Evolutionary conservation across 2,113 vertebrate genomes (phyloP), one percentile per base, ranked within the genome.

Genomic region (Gallinago media): DNA sequence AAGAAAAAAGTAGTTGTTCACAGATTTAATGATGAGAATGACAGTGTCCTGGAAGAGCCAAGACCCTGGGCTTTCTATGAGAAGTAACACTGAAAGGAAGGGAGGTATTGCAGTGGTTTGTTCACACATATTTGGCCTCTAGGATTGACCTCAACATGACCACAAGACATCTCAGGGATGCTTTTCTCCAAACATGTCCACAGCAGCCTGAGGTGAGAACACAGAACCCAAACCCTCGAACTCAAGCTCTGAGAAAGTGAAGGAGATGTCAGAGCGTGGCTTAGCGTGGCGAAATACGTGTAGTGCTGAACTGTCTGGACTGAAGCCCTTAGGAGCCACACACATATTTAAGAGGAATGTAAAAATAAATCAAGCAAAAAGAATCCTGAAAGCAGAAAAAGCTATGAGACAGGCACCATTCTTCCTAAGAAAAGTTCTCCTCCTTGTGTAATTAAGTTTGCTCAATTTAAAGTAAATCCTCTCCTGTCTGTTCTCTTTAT

Each of bases 381-480:
- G 4, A 86, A 71, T 27, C 32, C 13, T 1, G 2, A 38, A 83
- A 88, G 18, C 42, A 94, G 58, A 80, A 91, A 85, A 77, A 74
- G 9, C 11, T 38, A 46, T 0, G 3, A 89, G 67, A 91, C 76
- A 88, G 17, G 12, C 36, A 70, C 66, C 15, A 11, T 85, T 85
- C 23, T 79, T 8, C 38, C 32, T n/a, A 40, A 90, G 40, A 83
- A 88, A 90, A 77, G 20, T 49, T 88, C 32, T 92, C 27, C 27
- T 80, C 27, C 21, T 66, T 92, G 46, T 95, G 38, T 92, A 86
- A 95, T 93, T 88, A 95, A 92, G 16, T 71, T 92, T 6, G 2
- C 55, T 92, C 34, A 38, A 72, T 93, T 95, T 95, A 55, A 92
- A 86, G 71, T 80, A 90, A 94, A 90, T 63, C 44, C 42, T 83